Conservation (phyloP, 2,113 vertebrate species). For the Alces alces region DNA sequence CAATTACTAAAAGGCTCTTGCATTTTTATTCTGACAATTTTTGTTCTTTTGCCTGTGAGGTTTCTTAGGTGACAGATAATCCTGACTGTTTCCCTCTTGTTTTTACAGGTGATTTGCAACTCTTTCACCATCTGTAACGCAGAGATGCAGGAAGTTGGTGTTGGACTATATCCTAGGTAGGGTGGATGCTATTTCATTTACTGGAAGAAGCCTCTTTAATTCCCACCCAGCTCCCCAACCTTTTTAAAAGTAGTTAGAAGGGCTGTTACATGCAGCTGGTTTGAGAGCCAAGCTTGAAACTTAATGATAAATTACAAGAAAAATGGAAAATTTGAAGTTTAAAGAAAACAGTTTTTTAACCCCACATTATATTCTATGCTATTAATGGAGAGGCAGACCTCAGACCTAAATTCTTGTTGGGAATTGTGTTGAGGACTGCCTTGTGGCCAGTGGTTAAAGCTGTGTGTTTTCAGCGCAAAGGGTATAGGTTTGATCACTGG, state of each 20-base stretch:
- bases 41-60: slow-evolving; percentile 26
- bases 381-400: not conserved
- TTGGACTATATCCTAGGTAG: slow-evolving; percentile 97
- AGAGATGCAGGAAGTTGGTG: slow-evolving; percentile 94
- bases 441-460: not conserved
- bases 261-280: slow-evolving; percentile 21
- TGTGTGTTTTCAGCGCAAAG: not conserved
- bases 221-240: not conserved
- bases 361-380: not conserved
- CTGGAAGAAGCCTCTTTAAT: slow-evolving; percentile 24
- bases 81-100: slow-evolving; percentile 69
- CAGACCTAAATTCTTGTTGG: slow-evolving; percentile 27
- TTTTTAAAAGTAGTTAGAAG: slow-evolving; percentile 27
- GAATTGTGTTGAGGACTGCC: not conserved
- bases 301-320: slow-evolving; percentile 59
- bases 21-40: slow-evolving; percentile 67
- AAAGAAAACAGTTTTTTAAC: slow-evolving; percentile 39
- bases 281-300: slow-evolving; percentile 37
- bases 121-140: slow-evolving; percentile 97
- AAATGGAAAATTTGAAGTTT: slow-evolving; percentile 31
- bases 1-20: slow-evolving; percentile 42
- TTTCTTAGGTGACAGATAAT: slow-evolving; percentile 68
- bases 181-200: slow-evolving; percentile 71
- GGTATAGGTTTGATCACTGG: not conserved
- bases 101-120: slow-evolving; percentile 94